Evolutionary conservation across 2,888 invertebrate genomes (phyloP).

Genomic region (Bombylius discolor): DNA sequence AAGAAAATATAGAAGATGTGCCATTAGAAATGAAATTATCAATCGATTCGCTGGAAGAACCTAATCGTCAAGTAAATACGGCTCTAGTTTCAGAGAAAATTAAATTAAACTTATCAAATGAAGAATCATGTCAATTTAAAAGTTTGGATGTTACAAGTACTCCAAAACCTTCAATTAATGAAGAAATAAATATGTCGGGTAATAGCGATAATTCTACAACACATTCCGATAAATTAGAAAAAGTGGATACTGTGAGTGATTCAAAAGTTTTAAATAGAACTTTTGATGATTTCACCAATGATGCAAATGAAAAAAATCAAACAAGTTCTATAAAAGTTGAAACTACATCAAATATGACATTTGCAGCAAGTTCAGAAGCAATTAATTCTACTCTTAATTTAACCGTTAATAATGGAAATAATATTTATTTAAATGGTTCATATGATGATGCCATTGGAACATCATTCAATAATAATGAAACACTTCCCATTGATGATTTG

Average conservation of each 20-base stretch:
- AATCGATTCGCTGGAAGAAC: too few species aligned
- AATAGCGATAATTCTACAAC: neutral
- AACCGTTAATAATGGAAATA: neutral
- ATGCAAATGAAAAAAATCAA: neutral
- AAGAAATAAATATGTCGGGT: neutral
- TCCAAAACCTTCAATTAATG: neutral
- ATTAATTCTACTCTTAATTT: conserved; percentile 4
- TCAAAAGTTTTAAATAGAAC: neutral
- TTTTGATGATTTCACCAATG: neutral
- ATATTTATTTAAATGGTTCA: neutral
- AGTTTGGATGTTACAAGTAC: neutral
- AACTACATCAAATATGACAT: conserved; percentile 8
- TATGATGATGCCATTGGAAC: neutral
- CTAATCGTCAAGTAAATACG: too few species aligned
- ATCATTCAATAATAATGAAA: neutral
- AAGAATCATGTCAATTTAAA: too few species aligned
- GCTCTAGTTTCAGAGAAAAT: too few species aligned
- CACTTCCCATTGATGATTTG: neutral
- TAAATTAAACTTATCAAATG: too few species aligned
- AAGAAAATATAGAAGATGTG: too few species aligned
- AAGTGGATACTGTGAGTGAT: too few species aligned
- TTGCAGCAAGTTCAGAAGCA: conserved; percentile 3
- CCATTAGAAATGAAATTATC: too few species aligned
- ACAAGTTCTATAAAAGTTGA: neutral
- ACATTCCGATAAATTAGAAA: too few species aligned